phyloP scores from a whole-genome alignment of 2,888 invertebrate genomes.

The Cerastis leucographa region DNA sequence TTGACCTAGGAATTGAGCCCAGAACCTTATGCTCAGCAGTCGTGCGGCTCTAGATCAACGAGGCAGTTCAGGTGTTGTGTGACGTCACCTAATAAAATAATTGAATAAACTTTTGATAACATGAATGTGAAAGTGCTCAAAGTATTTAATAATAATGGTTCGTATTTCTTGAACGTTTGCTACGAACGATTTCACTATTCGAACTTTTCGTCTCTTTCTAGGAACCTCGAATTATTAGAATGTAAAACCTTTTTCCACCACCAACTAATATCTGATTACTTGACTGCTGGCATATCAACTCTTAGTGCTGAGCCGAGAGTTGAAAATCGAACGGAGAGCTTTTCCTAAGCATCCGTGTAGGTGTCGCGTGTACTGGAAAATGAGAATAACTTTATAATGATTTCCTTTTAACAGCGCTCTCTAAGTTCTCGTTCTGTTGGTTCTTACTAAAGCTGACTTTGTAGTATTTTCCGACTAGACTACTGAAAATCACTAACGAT shows the following conservation, averaged over 20 bases:
- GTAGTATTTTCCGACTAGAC: neutral
- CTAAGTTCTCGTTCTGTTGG: neutral
- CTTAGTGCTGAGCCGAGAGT: fast-evolving
- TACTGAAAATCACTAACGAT: too few species aligned
- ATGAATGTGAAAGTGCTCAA: neutral
- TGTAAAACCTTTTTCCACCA: neutral
- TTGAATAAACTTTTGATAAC: neutral
- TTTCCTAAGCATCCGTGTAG: neutral
- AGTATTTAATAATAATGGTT: neutral
- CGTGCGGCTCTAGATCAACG: too few species aligned
- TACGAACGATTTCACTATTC: neutral
- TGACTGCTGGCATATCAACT: neutral
- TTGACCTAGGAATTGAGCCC: too few species aligned
- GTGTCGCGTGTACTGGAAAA: neutral
- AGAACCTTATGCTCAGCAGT: too few species aligned
- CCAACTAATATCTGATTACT: neutral
- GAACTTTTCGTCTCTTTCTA: too few species aligned
- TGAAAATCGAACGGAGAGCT: neutral
- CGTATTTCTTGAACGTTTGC: neutral
- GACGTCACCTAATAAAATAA: too few species aligned
- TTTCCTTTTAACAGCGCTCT: neutral
- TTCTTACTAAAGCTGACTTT: neutral
- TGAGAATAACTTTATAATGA: neutral
- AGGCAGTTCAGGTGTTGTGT: neutral
- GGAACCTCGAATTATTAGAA: neutral